phyloP scores from a whole-genome alignment of 1,140 invertebrate species.

The Bombus difficillimus region DNA sequence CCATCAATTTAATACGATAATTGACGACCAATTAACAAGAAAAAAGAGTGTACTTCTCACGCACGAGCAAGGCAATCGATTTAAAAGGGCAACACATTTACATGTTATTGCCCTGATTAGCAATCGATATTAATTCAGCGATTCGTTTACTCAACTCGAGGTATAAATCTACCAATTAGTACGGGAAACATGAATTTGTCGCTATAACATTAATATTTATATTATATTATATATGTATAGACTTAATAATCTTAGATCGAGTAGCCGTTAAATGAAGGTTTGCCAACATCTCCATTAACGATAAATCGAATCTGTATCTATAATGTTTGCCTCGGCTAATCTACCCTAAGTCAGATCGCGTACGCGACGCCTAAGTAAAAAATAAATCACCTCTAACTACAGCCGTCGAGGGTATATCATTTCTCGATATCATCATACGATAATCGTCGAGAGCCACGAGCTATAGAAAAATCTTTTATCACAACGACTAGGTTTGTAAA shows the following conservation, averaged over 20 bases:
- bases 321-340: constrained; percentile 28
- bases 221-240: constrained; percentile 26
- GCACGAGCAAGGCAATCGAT: constrained; percentile 10
- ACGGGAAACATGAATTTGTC: constrained; percentile 39
- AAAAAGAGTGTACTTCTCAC: not conserved
- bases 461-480: constrained; percentile 54
- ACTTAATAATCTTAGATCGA: constrained; percentile 43
- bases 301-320: constrained; percentile 6
- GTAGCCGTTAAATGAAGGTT: constrained; percentile 59
- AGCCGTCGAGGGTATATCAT: constrained; percentile 14
- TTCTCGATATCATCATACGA: not conserved
- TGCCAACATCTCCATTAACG: constrained; percentile 63
- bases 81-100: not conserved
- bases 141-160: constrained; percentile 6
- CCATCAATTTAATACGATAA: not conserved
- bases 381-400: constrained; percentile 63
- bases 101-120: not conserved
- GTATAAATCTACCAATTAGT: constrained; percentile 64
- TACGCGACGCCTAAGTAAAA: constrained; percentile 60
- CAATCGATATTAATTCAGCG: constrained; percentile 6
- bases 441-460: constrained; percentile 1
- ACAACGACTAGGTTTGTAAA: constrained; percentile 59
- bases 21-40: constrained; percentile 3
- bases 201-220: constrained; percentile 50
- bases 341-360: constrained; percentile 53